phyloP scores from a whole-genome alignment of 2,888 invertebrate species.

The Lycocerus yunnanus region DNA sequence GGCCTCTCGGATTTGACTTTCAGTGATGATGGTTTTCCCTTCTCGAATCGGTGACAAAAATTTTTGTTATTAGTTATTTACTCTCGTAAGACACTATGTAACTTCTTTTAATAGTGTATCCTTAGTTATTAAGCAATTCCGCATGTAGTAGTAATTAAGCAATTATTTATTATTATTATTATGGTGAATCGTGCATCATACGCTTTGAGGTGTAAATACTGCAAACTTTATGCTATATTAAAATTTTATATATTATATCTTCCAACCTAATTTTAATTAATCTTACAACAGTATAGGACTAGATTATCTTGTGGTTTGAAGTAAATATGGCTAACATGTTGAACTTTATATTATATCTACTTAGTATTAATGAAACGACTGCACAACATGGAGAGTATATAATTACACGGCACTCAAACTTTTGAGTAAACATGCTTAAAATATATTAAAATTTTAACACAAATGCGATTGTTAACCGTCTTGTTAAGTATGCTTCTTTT shows the following conservation, averaged over 20 bases:
- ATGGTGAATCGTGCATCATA: too few species aligned
- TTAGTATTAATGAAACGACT: conserved; percentile 28
- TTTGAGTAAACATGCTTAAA: background rate
- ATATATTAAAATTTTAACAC: background rate
- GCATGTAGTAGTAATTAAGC: too few species aligned
- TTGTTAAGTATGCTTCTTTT: background rate
- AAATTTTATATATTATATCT: background rate
- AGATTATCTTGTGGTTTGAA: background rate
- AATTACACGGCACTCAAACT: conserved; percentile 26
- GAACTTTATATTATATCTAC: background rate
- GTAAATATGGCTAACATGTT: background rate
- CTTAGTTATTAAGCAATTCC: too few species aligned
- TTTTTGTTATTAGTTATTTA: too few species aligned
- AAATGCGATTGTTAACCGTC: background rate
- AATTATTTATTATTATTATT: too few species aligned
- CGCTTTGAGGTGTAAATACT: background rate
- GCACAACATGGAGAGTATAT: conserved; percentile 32
- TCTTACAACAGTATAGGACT: background rate
- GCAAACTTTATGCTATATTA: too few species aligned
- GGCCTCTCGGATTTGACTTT: too few species aligned
- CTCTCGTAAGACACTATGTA: too few species aligned
- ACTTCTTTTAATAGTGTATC: too few species aligned
- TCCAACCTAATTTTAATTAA: background rate
- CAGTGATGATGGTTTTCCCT: too few species aligned
- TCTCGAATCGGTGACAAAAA: too few species aligned